A percentile compares a stretch with the other conserved stretches of the same genome.
Evolutionary conservation across 1,140 invertebrate genomes (phyloP).

Genomic region (Theocolax elegans): DNA sequence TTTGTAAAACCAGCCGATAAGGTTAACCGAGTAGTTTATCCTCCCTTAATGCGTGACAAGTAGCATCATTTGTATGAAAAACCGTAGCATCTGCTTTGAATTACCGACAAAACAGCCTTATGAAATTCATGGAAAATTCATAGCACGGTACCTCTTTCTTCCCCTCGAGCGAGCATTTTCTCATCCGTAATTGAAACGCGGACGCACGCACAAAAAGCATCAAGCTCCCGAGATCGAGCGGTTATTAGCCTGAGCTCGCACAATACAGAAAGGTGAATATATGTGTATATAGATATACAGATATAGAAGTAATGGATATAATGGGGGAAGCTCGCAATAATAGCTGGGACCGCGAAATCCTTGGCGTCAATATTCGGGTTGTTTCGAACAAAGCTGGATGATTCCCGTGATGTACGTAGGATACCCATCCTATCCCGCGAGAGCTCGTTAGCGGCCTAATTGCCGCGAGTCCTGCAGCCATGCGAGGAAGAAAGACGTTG

Average conservation of each 20-base stretch:
- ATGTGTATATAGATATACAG: too few species aligned
- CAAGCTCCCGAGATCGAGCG: too few species aligned
- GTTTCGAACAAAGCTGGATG: background rate
- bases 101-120: background rate
- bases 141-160: background rate
- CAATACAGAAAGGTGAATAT: too few species aligned
- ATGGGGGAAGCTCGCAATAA: too few species aligned
- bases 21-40: background rate
- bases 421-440: constrained; percentile 41
- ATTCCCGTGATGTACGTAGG: constrained; percentile 36
- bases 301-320: too few species aligned
- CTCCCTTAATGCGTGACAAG: background rate
- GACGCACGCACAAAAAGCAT: background rate
- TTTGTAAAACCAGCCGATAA: background rate
- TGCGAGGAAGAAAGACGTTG: constrained; percentile 21
- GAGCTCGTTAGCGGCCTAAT: constrained; percentile 52
- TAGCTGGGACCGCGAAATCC: too few species aligned
- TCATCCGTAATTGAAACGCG: background rate
- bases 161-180: constrained; percentile 2
- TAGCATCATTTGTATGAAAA: background rate
- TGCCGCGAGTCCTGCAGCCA: constrained; percentile 41
- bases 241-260: too few species aligned
- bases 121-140: constrained; percentile 29
- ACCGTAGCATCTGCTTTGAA: background rate
- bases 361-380: constrained; percentile 30